Evolutionary conservation across 2,888 invertebrate species (phyloP).

Genomic region (Helicoverpa assulta): DNA sequence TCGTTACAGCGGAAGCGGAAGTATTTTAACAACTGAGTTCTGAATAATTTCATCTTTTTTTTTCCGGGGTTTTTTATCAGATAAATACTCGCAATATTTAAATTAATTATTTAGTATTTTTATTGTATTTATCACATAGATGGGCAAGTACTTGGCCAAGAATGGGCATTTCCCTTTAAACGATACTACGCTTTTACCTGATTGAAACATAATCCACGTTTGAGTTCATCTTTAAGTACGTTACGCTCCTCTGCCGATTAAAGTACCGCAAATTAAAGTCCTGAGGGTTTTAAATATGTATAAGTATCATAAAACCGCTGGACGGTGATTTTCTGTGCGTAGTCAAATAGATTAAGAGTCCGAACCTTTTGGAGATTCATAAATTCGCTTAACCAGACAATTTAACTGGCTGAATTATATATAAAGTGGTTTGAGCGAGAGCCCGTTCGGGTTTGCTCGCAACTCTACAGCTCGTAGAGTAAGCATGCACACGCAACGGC

Average conservation of each 20-base stretch:
- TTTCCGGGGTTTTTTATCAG: no score
- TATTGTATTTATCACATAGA: no score
- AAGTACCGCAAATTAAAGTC: constrained; percentile 53
- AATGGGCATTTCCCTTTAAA: no score
- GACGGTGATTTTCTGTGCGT: constrained; percentile 57
- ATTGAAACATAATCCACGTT: constrained; percentile 43
- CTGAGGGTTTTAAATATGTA: constrained; percentile 47
- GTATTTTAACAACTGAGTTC: no score
- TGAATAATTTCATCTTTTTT: no score
- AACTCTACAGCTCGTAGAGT: constrained; percentile 15
- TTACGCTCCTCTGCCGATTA: constrained; percentile 43
- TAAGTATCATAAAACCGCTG: constrained; percentile 54
- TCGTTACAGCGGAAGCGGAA: no score
- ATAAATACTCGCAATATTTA: no score
- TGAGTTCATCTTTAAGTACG: constrained; percentile 19
- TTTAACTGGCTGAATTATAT: constrained; percentile 57
- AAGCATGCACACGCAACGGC: neutral
- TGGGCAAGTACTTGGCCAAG: no score
- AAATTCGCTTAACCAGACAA: constrained; percentile 58
- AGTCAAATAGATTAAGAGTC: constrained; percentile 58
- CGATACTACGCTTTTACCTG: constrained; percentile 20
- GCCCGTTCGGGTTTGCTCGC: constrained; percentile 8
- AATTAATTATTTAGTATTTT: no score
- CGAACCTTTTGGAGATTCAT: constrained; percentile 57
- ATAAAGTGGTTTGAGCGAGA: constrained; percentile 37